Evolutionary conservation across 1,140 invertebrate species (phyloP).

Genomic region (Parapsyche elsis): DNA sequence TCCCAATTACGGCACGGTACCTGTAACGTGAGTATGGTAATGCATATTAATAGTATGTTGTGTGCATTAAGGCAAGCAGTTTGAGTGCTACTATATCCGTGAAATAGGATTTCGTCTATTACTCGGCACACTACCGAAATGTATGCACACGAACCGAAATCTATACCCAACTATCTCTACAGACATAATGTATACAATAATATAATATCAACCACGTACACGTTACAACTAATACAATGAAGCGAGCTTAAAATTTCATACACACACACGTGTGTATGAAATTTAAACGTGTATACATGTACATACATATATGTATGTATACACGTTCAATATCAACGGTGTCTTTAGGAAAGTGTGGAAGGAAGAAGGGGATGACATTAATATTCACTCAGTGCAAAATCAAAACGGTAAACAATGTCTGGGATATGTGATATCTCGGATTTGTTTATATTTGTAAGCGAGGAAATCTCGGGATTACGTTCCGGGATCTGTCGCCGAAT

Average conservation of each 20-base stretch:
- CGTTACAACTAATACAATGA: not conserved
- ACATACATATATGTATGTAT: no score
- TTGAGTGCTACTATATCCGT: conserved; percentile 36
- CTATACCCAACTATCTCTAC: not conserved
- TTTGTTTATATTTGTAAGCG: conserved; percentile 28
- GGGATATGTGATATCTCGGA: not conserved
- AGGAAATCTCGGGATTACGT: not conserved
- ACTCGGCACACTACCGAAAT: conserved; percentile 5
- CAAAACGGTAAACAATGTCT: conserved; percentile 26
- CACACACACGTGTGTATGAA: no score
- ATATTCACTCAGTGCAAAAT: conserved; percentile 22
- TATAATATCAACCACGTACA: not conserved
- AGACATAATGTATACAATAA: not conserved
- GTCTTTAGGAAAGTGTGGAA: not conserved
- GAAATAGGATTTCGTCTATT: conserved; percentile 40
- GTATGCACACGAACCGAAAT: not conserved
- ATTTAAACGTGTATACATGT: no score
- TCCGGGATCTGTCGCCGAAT: not conserved
- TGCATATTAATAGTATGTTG: conserved; percentile 36
- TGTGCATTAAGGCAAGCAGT: conserved; percentile 27
- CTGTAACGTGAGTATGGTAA: conserved; percentile 13
- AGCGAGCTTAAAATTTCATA: not conserved
- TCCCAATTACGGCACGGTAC: not conserved
- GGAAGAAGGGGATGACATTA: not conserved
- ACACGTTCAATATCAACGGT: conserved; percentile 6